Base-by-base conservation (phyloP, 1,140 invertebrate species). In the Drosophila nannoptera region DNA sequence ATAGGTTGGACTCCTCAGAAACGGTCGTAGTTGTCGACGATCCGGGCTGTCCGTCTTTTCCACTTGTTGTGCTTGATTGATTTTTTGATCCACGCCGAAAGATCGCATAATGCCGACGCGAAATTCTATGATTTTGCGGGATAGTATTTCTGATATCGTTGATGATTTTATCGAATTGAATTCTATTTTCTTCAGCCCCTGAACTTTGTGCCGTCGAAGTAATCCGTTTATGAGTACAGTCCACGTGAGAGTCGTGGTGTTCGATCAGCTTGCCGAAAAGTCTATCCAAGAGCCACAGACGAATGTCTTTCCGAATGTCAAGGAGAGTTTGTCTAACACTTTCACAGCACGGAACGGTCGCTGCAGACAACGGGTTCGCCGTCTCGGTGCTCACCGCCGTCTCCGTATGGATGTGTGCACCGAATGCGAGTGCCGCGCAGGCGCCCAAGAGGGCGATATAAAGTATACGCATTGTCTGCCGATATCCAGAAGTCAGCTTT, bases 241-340 rank as follows among this genome's bases (percentile, higher is more conserved):
- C 68, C 6, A 60, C 65, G 35, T 48, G 63, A 14, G 77, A 73
- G 0, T 63, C 61, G 36, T 83, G 72, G 43, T 63, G 78, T 4
- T 75, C 32, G 12, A 83, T n/a, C 5, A 83, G 48, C 45, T 84
- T 83, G n/a, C 78, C 80, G 46, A 83, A 83, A 7, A 83, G 76
- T 46, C 78, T 63, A 54, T 83, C 78, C 33, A 83, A 62, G 11
- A 83, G 69, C 78, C 78, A 83, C 12, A 83, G 56, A 1, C 78
- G 78, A 16, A 83, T 83, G 70, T 83, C 78, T 53, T 83, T 83
- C 42, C 78, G 73, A 50, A 83, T 83, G 14, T 83, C 78, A 43
- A 83, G 38, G 14, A 83, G 66, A 36, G 80, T 84, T 84, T 83
- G 80, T 29, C 80, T 42, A 49, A 83, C 78, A 84, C 81, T 73